phyloP scores from a whole-genome alignment of 2,888 invertebrate genomes.

The Gastrophysa polygoni region DNA sequence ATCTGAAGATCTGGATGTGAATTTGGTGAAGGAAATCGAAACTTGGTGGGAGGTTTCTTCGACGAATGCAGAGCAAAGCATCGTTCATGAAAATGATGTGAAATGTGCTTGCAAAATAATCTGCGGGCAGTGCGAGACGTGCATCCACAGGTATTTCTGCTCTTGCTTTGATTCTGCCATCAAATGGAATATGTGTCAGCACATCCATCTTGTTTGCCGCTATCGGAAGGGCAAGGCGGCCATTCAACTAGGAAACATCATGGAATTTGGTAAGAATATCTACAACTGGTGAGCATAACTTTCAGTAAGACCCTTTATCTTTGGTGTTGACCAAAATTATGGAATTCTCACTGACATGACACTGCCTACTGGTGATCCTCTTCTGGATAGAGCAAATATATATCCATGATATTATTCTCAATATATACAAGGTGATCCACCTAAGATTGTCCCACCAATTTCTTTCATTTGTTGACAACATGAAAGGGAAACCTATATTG shows the following conservation, averaged over 20 bases:
- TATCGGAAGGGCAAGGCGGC: not conserved
- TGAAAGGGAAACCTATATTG: too few relatives aligned
- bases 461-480: too few relatives aligned
- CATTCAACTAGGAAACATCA: not conserved
- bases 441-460: too few relatives aligned
- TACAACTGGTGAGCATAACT: not conserved
- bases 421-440: too few relatives aligned
- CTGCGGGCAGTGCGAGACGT: constrained; percentile 4
- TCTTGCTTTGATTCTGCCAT: constrained; percentile 30
- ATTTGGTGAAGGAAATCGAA: not conserved
- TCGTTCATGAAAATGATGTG: not conserved
- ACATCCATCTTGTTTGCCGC: constrained; percentile 25
- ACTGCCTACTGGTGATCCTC: too few relatives aligned
- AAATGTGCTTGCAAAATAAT: not conserved
- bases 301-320: too few relatives aligned
- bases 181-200: constrained; percentile 26
- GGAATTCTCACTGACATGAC: too few relatives aligned
- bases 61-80: not conserved
- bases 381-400: too few relatives aligned
- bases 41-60: not conserved
- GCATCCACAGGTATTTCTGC: constrained; percentile 27
- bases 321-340: too few relatives aligned
- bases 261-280: not conserved
- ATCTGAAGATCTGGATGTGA: not conserved
- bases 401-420: too few relatives aligned